Percentiles rank a stretch among this genome's conserved stretches.
These are phyloP conservation scores for Cephonodes hylas DNA, from an alignment of 2,888 invertebrate species.

Conservation along the genomic window DNA sequence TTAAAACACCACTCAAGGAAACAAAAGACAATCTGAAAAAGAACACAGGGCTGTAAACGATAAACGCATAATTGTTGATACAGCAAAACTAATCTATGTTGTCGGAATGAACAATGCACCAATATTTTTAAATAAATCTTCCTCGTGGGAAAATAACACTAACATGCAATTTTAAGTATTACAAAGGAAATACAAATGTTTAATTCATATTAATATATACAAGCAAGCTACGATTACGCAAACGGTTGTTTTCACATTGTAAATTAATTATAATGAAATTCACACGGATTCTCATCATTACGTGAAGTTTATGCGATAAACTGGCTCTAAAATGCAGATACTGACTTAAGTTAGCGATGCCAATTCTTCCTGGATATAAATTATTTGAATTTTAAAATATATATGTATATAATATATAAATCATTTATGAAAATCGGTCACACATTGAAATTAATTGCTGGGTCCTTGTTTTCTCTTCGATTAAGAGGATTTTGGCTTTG, in stretches of 20 bases:
- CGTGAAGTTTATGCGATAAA: conserved; percentile 6
- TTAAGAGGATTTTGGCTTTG: too few relatives aligned
- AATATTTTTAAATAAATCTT: not conserved
- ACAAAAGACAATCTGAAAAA: not conserved
- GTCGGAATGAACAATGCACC: not conserved
- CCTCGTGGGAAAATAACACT: not conserved
- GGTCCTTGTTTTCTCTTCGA: too few relatives aligned
- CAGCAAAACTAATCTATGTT: not conserved
- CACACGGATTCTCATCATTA: conserved; percentile 12
- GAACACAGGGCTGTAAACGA: too few relatives aligned
- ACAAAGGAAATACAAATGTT: conserved; percentile 2
- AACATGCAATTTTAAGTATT: not conserved
- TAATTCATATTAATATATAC: conserved; percentile 2
- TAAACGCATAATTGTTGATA: too few relatives aligned
- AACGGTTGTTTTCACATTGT: conserved; percentile 13
- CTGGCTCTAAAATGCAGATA: not conserved
- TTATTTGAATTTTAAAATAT: not conserved
- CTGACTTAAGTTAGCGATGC: not conserved
- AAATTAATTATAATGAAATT: conserved; percentile 14
- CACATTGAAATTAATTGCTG: not conserved
- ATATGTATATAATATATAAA: too few relatives aligned
- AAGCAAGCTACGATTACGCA: conserved; percentile 4
- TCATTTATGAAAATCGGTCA: not conserved
- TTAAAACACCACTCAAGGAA: not conserved
- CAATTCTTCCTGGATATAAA: not conserved